Evolutionary conservation across 2,888 invertebrate genomes (phyloP), one percentile per base, ranked within the genome.

Genomic region (Caenorhabditis afra): DNA sequence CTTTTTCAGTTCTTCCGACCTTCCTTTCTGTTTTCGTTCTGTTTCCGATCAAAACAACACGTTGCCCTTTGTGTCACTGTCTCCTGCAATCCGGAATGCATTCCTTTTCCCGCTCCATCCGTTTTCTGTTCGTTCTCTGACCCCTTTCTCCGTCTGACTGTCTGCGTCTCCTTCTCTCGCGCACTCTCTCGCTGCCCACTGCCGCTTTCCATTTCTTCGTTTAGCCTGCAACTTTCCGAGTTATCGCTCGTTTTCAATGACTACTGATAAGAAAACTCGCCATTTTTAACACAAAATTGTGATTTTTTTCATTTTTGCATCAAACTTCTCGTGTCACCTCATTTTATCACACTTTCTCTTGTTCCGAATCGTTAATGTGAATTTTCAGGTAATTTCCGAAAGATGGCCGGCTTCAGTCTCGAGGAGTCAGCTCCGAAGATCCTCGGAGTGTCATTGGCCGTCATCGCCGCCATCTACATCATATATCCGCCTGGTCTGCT

Each of bases 341-440:
- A 5, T 20, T 52, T 45, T 8, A 4, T 20, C 18, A 10, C 10
- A 10, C 10, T 14, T 39, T 39, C 16, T 55, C 39, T 39, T 55
- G 29, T 29, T 8, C 7, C 29, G 2, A 49, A 37, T 7, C 29
- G 29, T 29, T 23, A 16, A 22, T 45, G 39, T 22, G 39, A 29
- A 7, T 7, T 29, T 29, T 29, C 58, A 65, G 64, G 65, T 64
- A 73, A 64, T 58, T 49, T 49, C 29, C 53, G 29, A n/a, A 66
- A n/a, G 50, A 80, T 80, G 80, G 80, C 73, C 18, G 62, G 80
- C 45, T 80, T 80, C 39, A 62, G 76, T 52, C 52, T 80, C 11
- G 80, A 80, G 66, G 80, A 80, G 23, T 75, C 75, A 41, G 80
- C 75, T 0, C 23, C 49, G 7, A 62, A 65, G 23, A 76, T 76